Evolutionary conservation across 2,113 vertebrate genomes (phyloP).

Genomic region (Malurus melanocephalus): DNA sequence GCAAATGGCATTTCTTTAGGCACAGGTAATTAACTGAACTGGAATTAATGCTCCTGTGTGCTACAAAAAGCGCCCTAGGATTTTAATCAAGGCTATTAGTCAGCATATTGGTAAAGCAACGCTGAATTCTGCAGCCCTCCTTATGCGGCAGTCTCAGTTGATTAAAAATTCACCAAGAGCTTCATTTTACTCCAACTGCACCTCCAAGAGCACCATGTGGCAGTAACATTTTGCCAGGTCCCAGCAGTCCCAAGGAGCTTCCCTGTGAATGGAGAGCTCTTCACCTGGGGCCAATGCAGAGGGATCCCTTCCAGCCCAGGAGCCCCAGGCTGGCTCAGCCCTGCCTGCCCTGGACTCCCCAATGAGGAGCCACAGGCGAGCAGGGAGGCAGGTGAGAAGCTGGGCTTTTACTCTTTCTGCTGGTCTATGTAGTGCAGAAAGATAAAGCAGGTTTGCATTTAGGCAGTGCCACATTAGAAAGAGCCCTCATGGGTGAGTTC

Average conservation of each 20-base stretch:
- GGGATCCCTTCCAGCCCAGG: not conserved
- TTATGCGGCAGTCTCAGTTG: not conserved
- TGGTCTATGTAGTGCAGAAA: not conserved
- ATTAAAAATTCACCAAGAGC: slow-evolving; percentile 19
- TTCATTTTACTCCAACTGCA: not conserved
- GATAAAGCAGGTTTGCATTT: not conserved
- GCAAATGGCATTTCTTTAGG: slow-evolving; percentile 15
- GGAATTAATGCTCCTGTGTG: slow-evolving; percentile 33
- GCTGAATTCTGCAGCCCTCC: not conserved
- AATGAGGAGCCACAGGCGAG: fast-evolving
- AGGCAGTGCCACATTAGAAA: not conserved
- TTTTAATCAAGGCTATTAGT: slow-evolving; percentile 50
- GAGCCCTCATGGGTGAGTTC: not conserved
- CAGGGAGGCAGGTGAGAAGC: not conserved
- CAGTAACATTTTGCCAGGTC: not conserved
- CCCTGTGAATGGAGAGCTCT: not conserved
- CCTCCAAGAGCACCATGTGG: not conserved
- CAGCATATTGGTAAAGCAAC: not conserved
- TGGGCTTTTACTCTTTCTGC: not conserved
- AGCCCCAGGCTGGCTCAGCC: not conserved
- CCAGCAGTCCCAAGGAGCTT: not conserved
- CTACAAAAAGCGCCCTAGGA: slow-evolving; percentile 1
- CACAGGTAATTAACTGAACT: slow-evolving; percentile 46
- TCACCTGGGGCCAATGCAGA: not conserved
- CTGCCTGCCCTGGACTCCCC: not conserved